Percentiles rank a stretch among this genome's conserved stretches.
These are phyloP conservation scores for Caenorhabditis parvicauda DNA, from an alignment of 2,888 invertebrate species.

Conservation along the genomic window DNA sequence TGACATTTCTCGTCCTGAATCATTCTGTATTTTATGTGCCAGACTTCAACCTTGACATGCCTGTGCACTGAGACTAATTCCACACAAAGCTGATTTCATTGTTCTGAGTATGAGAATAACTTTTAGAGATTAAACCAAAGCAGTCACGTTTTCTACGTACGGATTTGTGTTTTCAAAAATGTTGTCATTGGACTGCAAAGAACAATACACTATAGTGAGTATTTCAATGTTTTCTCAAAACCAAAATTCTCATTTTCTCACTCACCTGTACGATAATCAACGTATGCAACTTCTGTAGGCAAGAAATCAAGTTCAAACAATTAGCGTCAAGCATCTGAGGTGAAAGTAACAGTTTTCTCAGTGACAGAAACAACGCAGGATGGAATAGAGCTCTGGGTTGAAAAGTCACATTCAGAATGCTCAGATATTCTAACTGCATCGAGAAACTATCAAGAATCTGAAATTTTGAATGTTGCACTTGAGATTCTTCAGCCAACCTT, in stretches of 20 bases:
- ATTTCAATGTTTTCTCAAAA: not conserved
- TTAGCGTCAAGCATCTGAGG: conserved; percentile 70
- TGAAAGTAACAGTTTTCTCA: conserved; percentile 69
- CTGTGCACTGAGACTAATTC: too few species aligned
- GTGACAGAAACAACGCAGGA: conserved; percentile 75
- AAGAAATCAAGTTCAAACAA: conserved; percentile 36
- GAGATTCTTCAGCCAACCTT: conserved; percentile 63
- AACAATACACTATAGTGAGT: too few species aligned
- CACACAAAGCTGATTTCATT: too few species aligned
- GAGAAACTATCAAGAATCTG: conserved; percentile 70
- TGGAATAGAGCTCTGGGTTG: conserved; percentile 74
- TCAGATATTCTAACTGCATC: conserved; percentile 70
- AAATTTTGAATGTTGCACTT: conserved; percentile 4
- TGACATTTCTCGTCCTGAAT: conserved; percentile 70
- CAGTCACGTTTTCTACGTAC: too few species aligned
- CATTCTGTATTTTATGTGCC: not conserved
- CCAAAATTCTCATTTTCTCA: not conserved
- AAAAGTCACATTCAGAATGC: conserved; percentile 76
- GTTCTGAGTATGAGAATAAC: too few species aligned
- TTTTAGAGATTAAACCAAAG: too few species aligned
- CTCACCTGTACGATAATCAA: conserved; percentile 70
- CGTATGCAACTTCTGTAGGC: conserved; percentile 68
- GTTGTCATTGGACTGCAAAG: too few species aligned
- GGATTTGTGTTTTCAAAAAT: too few species aligned
- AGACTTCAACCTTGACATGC: too few species aligned